These are phyloP conservation scores for Dicrostonyx torquatus DNA, from an alignment of 2,797 vertebrate genomes.

Conservation along the genomic window DNA sequence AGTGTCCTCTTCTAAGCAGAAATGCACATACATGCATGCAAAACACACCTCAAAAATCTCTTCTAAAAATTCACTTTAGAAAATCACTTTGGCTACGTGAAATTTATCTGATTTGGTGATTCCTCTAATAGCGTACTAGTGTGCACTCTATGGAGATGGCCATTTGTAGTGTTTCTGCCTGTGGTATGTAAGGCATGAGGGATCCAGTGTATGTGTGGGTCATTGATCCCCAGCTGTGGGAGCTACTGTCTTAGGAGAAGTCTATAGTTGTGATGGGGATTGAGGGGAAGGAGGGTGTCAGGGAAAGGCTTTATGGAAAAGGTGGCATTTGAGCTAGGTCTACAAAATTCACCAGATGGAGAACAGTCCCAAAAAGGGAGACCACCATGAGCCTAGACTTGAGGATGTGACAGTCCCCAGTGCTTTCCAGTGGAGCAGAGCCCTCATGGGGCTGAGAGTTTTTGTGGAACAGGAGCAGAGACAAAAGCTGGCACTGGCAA, in stretches of 20 bases:
- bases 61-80: neutral
- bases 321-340: neutral
- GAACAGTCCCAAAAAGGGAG: slow-evolving; percentile 17
- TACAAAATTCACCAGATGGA: neutral
- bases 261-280: neutral
- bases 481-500: neutral
- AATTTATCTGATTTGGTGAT: slow-evolving; percentile 42
- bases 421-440: neutral
- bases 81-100: slow-evolving; percentile 20
- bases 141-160: neutral
- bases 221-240: neutral
- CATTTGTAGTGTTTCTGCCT: neutral
- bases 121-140: slow-evolving; percentile 26
- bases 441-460: neutral
- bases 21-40: neutral
- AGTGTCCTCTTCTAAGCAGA: neutral
- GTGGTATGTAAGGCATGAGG: neutral
- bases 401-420: neutral
- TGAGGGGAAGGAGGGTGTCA: neutral
- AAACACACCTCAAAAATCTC: neutral
- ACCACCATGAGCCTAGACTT: neutral
- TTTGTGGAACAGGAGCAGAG: neutral
- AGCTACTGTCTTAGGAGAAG: neutral
- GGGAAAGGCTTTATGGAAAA: neutral
- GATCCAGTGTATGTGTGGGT: neutral